Base-by-base conservation (phyloP, 2,888 invertebrate species). In the Acheta domesticus region DNA sequence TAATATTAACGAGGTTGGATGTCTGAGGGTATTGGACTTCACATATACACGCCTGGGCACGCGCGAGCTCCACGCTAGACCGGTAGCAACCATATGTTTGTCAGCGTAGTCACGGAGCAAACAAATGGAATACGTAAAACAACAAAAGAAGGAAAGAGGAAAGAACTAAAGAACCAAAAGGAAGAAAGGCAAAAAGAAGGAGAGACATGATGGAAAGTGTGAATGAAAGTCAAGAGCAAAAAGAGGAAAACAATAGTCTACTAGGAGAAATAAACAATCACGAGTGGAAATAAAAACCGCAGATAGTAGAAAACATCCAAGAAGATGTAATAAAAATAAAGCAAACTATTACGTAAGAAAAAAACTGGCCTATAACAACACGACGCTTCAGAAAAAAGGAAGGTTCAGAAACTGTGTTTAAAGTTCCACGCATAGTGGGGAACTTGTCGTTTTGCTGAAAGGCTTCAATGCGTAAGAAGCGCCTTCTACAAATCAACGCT, bases 1-100 rank as follows among this genome's bases (percentile, higher is more conserved):
- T 62, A 62, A 62, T 62, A 62, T 62, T 62, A 62, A 62, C 62
- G 62, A 62, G 62, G 62, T 62, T 62, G 14, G 62, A n/a, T 62
- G 62, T 62, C 62, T 62, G 62, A n/a, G n/a, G 62, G 62, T 62
- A 62, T 62, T 62, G 62, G 62, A 62, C 62, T 62, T 62, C 62
- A 19, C 62, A 62, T 62, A 62, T 62, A 62, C 14, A 62, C n/a
- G n/a, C 14, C 62, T 5, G 36, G 62, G 62, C 62, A 62, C 62
- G 62, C 62, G 62, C 62, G 62, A n/a, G 62, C 62, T 19, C 62
- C 14, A 62, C 16, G 14, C 16, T 62, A 62, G 62, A 14, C 62
- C 62, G 62, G 62, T 62, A 62, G 62, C 62, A 62, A 62, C 62
- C 62, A 62, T 62, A 62, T 62, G 62, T 62, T 62, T 62, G 62